phyloP scores from a whole-genome alignment of 1,140 invertebrate genomes.

The Phymorhynchus buccinoides region DNA sequence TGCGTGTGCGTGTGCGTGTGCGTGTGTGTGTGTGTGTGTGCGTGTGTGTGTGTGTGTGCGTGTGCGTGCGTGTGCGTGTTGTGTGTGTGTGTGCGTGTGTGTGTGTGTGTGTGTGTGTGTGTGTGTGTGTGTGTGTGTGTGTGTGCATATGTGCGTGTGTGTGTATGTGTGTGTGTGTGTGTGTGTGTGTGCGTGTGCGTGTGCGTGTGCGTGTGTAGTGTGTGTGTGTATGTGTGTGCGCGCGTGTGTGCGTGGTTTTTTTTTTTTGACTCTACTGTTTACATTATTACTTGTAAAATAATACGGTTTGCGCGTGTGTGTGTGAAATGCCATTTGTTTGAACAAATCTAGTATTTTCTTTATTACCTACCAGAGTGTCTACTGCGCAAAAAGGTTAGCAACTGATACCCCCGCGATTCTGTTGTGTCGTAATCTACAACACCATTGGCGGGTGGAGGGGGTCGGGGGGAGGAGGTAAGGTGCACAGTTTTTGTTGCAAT shows the following conservation, averaged over 20 bases:
- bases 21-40: neutral
- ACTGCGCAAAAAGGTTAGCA: no score
- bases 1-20: conserved; percentile 15
- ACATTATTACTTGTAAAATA: no score
- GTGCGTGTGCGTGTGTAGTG: neutral
- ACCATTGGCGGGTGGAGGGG: no score
- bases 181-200: neutral
- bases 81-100: neutral
- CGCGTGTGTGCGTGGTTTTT: neutral
- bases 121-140: conserved; percentile 4
- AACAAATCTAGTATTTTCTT: no score
- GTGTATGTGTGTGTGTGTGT: neutral
- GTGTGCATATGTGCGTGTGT: neutral
- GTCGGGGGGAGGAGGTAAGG: no score
- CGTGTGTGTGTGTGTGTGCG: neutral
- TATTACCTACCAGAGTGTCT: no score
- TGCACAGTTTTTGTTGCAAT: no score
- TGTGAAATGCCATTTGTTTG: neutral
- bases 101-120: neutral
- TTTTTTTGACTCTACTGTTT: neutral
- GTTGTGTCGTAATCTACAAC: no score
- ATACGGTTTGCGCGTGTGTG: neutral
- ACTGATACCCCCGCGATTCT: no score
- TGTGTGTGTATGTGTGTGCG: neutral
- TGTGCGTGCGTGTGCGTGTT: neutral